These are phyloP conservation scores for Cheilosia grossa DNA, from an alignment of 2,888 invertebrate species.

Conservation along the genomic window DNA sequence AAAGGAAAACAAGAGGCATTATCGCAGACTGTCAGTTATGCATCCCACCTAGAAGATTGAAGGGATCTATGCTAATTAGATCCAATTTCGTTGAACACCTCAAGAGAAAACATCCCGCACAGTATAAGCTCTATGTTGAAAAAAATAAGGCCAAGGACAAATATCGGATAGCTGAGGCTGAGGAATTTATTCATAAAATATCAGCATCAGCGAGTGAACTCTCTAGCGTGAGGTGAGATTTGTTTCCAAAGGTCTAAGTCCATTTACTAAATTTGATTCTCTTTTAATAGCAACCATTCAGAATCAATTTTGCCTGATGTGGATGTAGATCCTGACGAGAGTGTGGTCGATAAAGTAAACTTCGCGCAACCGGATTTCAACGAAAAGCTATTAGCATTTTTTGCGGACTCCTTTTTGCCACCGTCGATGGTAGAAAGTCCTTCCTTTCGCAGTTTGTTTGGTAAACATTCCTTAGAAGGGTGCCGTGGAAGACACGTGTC, in stretches of 20 bases:
- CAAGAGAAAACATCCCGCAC: slow-evolving; percentile 28
- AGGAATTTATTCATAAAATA: not conserved
- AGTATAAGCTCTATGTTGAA: slow-evolving; percentile 43
- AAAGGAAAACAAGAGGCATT: slow-evolving; percentile 28
- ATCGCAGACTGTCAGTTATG: slow-evolving; percentile 54
- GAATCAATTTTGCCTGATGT: not conserved
- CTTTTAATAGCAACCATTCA: not conserved
- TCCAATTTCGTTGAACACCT: slow-evolving; percentile 65
- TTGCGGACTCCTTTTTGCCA: not conserved
- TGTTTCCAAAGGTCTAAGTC: not conserved
- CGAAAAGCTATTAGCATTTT: not conserved
- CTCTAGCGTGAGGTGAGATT: not conserved
- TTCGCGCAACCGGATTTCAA: not conserved
- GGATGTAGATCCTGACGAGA: not conserved
- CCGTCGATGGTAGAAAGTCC: not conserved
- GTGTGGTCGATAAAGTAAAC: not conserved
- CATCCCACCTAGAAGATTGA: slow-evolving; percentile 18
- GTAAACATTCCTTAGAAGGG: not conserved
- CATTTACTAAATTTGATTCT: no score
- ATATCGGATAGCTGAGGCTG: not conserved
- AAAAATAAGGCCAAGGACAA: slow-evolving; percentile 25
- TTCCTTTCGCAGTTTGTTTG: not conserved
- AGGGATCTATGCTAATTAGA: slow-evolving; percentile 49
- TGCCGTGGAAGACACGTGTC: not conserved
- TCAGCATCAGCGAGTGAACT: not conserved